Percentiles rank a stretch among this genome's conserved stretches.
Conservation (phyloP, 2,113 vertebrate genomes). For the Ramphastos sulfuratus region DNA sequence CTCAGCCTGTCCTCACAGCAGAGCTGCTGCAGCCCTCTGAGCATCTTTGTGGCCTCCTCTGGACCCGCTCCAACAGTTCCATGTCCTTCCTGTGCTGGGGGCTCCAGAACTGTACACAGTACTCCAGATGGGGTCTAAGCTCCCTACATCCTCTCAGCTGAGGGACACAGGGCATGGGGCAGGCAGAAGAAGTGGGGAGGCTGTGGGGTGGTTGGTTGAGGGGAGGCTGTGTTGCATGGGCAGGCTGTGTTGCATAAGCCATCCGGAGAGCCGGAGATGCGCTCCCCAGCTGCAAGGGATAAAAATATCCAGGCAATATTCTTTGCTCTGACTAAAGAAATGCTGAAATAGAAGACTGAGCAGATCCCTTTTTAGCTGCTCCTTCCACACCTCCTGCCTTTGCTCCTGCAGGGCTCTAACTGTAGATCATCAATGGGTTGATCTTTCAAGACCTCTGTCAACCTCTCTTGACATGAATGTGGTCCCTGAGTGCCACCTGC, state of each 20-base stretch:
- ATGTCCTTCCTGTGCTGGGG: no score
- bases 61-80: no score
- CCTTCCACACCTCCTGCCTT: neutral
- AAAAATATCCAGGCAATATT: conserved; percentile 30
- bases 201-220: neutral
- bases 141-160: accelerated
- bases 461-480: neutral
- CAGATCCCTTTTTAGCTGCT: conserved; percentile 13
- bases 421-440: accelerated
- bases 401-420: neutral
- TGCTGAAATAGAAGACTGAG: neutral
- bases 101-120: no score
- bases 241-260: neutral
- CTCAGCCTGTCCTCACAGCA: no score
- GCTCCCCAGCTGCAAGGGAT: neutral
- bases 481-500: accelerated
- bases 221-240: neutral
- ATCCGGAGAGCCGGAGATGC: neutral
- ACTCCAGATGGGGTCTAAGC: neutral
- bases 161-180: accelerated
- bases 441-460: neutral
- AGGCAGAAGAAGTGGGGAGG: neutral
- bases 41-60: no score
- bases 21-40: no score
- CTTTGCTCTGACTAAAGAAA: conserved; percentile 6